Evolutionary conservation across 2,113 vertebrate genomes (phyloP), one percentile per base, ranked within the genome.

Genomic region (Jaculus jaculus): DNA sequence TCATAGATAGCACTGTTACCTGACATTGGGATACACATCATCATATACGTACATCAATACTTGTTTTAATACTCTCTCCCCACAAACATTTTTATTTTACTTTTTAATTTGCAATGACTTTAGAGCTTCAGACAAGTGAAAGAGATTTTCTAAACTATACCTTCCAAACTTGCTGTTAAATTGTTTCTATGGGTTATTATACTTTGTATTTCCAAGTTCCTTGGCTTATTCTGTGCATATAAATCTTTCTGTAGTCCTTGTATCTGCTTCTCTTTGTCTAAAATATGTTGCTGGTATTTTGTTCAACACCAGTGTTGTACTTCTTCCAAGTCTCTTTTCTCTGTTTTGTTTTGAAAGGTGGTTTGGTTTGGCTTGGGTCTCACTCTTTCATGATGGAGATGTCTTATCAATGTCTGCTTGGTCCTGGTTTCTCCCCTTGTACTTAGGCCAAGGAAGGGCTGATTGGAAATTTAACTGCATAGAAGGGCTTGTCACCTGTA

Each of bases 41-140:
- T 15, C 21, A 10, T 0, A 16, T 63, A 21, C 68, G 73, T 77
- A 23, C 54, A 79, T 20, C 65, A 83, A 69, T 3, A 23, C 42
- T 72, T 34, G 20, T 74, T 18, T 30, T 86, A 30, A 8, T 20
- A 37, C 42, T 73, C 63, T 79, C 30, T 69, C 1, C 4, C n/a
- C 20, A 3, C 28, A 20, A 65, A 10, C 65, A 72, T 80, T 85
- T 61, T 87, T 18, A 39, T 85, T 77, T 61, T 20, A 71, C 63
- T 74, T 89, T 71, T 84, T 73, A 78, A 32, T 85, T 80, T 65
- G 63, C 92, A 88, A n/a, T 89, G 65, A 74, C 69, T 69, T 85
- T 71, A 65, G 15, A 69, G 8, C 24, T 74, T 91, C 58, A 37
- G 0, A 12, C 28, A 78, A 82, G 23, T 69, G 39, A 80, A 73